Base-by-base conservation (phyloP, 2,888 invertebrate genomes). In the Spilarctia lutea region DNA sequence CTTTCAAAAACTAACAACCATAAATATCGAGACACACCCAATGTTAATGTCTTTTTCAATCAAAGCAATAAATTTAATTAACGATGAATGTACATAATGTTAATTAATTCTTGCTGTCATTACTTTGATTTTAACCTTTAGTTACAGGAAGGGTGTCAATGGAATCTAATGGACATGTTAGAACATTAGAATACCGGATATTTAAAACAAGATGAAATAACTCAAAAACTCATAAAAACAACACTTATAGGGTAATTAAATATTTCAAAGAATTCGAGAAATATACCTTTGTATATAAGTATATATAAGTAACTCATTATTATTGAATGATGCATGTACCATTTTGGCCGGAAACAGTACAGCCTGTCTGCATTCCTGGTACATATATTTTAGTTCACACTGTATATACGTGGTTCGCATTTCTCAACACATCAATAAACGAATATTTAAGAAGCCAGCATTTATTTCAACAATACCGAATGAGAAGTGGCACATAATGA, bases 391-490 rank as follows among this genome's bases (percentile, higher is more conserved):
- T n/a, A 60, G 39, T 42, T 56, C 18, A 60, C 42, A 3, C 60
- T 20, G 39, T 56, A 42, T 45, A 35, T 72, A 68, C 68, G 66
- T 67, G 18, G 75, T 76, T 74, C 39, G 24, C 72, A 77, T 82
- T 79, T 65, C 81, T 48, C 79, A 77, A 83, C 27, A 20, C 13
- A 18, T 0, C 72, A 39, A 75, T 74, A 74, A 80, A 76, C 78
- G 81, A 80, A 78, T 81, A 75, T 78, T 83, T 81, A 79, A 80
- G 79, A 79, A 76, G 63, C 66, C 68, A 73, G 81, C 85, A 85
- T 86, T 87, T 86, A 85, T 85, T 78, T 74, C 80, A 82, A 81
- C 84, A 83, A 80, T 75, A 79, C 77, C 68, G 72, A 79, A 70
- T 78, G 77, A 71, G 79, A 83, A 81, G 76, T 77, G 42, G 30